Base-by-base conservation (phyloP, 2,797 vertebrate genomes). In the Myotis daubentonii region DNA sequence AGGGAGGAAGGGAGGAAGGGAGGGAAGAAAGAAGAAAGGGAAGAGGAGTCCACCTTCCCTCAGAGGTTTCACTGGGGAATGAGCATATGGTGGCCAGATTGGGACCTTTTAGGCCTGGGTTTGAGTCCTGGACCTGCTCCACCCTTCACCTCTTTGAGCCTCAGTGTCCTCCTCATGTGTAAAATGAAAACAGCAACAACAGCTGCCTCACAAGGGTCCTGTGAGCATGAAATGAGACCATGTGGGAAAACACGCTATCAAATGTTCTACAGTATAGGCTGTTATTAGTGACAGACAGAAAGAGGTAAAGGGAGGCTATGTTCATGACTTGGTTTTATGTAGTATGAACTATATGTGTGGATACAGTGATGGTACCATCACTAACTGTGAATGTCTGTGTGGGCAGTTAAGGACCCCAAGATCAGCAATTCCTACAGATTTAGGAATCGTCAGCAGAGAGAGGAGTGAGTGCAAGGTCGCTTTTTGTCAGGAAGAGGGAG, bases 401-500 rank as follows among this genome's bases (percentile, higher is more conserved):
- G 19, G 23, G 3, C 8, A 12, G 47, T 33, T 57, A 71, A 57
- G 76, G 47, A 85, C 5, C 36, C 20, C 47, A 85, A 55, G 55
- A 30, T 66, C 17, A 62, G 49, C 41, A 9, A 44, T 44, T 44
- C 41, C 41, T 74, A 47, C 0, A 72, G 36, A 68, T 55, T 60
- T 47, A 28, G 47, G 41, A 74, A 81, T 94, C 62, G 11, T 8
- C 28, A 28, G 36, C 8, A 57, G 49, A 84, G n/a, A 95, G 38
- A 87, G 62, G 55, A 86, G 3, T 3, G 51, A 51, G 12, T 9
- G 16, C 44, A 47, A 15, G 11, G n/a, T 44, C 6, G 38, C 11
- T 78, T 36, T 87, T 93, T 91, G 38, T 76, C 38, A 86, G 53
- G 75, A 75, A 74, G n/a, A 94, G 47, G 47, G 8, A 30, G 25